Base-by-base conservation (phyloP, 2,888 invertebrate genomes). In the Tryphoninae sp. region DNA sequence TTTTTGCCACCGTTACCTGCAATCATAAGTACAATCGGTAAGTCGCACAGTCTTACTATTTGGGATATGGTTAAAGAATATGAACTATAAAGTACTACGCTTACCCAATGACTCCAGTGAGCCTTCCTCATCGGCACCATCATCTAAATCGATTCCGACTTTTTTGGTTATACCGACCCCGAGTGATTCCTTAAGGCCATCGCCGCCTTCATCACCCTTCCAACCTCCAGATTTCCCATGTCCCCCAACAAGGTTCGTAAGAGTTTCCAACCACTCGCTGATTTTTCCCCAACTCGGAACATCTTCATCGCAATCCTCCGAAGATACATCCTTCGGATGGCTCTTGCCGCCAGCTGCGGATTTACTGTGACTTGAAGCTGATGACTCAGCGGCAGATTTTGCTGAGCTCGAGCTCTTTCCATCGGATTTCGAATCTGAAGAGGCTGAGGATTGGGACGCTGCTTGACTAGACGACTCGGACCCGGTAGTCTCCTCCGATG, bases 241-340 rank as follows among this genome's bases (percentile, higher is more conserved):
- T 1, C 68, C 69, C 8, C 69, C 69, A 2, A 69, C 1, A 2
- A 69, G 58, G 22, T 55, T 69, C 19, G 9, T 69, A 7, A 33
- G 40, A 19, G 55, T 2, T 40, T 55, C 58, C 1, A 69, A 42
- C 55, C 33, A 53, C 9, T 33, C 67, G 9, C 51, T 23, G 8
- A 67, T 53, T 67, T 53, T 67, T 0, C 53, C 67, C 8, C 26
- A 53, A 69, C 58, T 55, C 1, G 33, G 8, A 40, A 22, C 33
- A n/a, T 51, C n/a, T 9, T 53, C 51, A 45, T 45, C 13, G 42
- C 40, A n/a, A 16, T 40, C 55, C n/a, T 58, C 59, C n/a, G 59
- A 59, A 4, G 67, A 23, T 53, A 22, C 45, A 11, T 59, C 4
- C n/a, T 16, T 42, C 16, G 62, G 6, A 16, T 19, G n/a, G 19